Conservation (phyloP, 2,888 invertebrate species). For the Tachina fera region DNA sequence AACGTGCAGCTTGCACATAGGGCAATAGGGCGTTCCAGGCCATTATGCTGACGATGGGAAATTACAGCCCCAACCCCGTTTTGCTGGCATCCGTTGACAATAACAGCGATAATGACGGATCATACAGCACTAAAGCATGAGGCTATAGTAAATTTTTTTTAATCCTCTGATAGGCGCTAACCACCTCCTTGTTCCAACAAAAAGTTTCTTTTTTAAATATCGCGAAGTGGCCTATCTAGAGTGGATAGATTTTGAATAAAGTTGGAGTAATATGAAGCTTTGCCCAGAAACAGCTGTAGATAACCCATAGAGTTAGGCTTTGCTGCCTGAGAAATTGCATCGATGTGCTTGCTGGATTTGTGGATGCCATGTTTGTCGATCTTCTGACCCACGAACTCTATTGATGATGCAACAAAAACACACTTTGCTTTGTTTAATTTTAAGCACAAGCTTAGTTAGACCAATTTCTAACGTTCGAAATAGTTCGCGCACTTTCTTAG, state of each 20-base stretch:
- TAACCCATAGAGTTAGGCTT: too few species aligned
- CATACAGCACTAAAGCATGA: conserved; percentile 32
- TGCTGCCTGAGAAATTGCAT: background rate
- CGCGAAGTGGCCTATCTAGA: too few species aligned
- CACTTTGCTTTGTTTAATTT: too few species aligned
- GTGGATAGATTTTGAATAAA: too few species aligned
- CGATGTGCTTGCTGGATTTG: background rate
- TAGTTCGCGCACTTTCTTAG: too few species aligned
- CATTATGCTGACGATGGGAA: background rate
- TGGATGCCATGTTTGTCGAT: background rate
- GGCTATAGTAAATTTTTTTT: conserved; percentile 37
- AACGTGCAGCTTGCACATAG: conserved; percentile 25
- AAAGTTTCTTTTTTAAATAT: too few species aligned
- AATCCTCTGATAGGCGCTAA: conserved; percentile 16
- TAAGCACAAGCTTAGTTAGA: too few species aligned
- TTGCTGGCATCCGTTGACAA: conserved; percentile 50
- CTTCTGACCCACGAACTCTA: background rate
- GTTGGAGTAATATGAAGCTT: too few species aligned
- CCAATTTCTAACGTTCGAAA: too few species aligned
- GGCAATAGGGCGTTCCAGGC: conserved; percentile 15
- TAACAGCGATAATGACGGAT: conserved; percentile 25
- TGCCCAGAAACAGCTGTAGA: too few species aligned
- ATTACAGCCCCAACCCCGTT: conserved; percentile 5
- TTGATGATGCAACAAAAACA: background rate
- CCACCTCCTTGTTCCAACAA: background rate